A percentile compares a stretch with the other conserved stretches of the same genome.
These are phyloP conservation scores for Stenopsyche tienmushanensis DNA, from an alignment of 1,140 invertebrate species.

Conservation along the genomic window DNA sequence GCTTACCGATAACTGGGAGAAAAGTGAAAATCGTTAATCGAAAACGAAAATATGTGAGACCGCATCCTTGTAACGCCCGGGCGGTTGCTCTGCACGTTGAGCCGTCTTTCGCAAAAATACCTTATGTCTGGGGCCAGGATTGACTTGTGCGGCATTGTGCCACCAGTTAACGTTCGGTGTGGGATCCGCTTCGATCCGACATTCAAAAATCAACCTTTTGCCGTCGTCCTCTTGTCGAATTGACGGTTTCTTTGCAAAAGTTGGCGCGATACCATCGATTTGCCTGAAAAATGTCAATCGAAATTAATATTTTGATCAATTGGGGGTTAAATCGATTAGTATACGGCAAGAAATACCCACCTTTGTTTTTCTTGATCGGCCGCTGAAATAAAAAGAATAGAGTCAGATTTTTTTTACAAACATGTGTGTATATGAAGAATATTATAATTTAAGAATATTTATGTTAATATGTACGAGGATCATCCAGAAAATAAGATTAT, in stretches of 20 bases:
- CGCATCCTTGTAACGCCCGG: neutral
- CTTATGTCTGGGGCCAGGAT: constrained; percentile 79
- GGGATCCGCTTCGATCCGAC: constrained; percentile 92
- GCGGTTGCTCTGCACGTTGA: no score
- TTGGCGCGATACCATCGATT: constrained; percentile 96
- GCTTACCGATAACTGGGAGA: constrained; percentile 75
- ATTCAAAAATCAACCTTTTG: constrained; percentile 93
- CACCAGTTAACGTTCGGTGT: constrained; percentile 89
- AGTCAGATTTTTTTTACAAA: no score
- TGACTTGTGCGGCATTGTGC: constrained; percentile 78
- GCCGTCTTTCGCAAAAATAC: no score
- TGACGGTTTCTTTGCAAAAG: constrained; percentile 94
- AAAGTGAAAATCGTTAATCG: neutral
- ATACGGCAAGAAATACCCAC: no score
- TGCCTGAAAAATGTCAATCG: constrained; percentile 61
- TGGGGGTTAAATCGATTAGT: no score
- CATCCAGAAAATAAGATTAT: no score
- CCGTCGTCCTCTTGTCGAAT: constrained; percentile 97
- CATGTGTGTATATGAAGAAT: no score
- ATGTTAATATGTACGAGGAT: no score
- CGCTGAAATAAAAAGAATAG: no score
- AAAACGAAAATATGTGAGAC: neutral
- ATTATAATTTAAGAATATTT: no score
- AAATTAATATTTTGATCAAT: no score
- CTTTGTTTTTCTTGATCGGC: constrained; percentile 58